These are phyloP conservation scores for Drosophila lacicola DNA, from an alignment of 2,888 invertebrate genomes.

Conservation along the genomic window DNA sequence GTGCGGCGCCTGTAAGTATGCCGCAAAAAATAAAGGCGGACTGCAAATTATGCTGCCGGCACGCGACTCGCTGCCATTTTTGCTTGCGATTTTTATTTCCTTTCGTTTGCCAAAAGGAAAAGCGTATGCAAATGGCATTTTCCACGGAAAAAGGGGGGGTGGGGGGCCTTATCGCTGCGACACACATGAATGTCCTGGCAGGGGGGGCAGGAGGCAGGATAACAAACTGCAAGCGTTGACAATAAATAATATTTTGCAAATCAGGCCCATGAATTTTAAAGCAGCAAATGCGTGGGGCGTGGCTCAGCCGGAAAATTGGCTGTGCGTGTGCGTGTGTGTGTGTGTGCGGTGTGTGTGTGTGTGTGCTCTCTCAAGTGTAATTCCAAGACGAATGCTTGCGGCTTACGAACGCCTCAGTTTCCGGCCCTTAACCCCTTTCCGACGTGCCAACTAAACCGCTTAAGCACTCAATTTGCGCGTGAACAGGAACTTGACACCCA, in stretches of 20 bases:
- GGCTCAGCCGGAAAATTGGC: constrained; percentile 3
- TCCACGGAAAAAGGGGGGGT: not conserved
- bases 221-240: constrained; percentile 64
- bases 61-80: constrained; percentile 63
- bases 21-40: constrained; percentile 28
- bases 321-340: not conserved
- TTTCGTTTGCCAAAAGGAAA: constrained; percentile 42
- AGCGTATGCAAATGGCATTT: constrained; percentile 69
- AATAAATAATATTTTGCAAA: constrained; percentile 82
- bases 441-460: constrained; percentile 79
- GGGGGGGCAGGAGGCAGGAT: not conserved
- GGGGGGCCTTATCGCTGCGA: constrained; percentile 56
- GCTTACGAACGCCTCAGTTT: constrained; percentile 67
- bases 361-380: constrained; percentile 31
- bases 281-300: constrained; percentile 36
- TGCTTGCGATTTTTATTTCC: constrained; percentile 67
- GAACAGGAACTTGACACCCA: constrained; percentile 80
- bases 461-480: constrained; percentile 81
- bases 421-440: constrained; percentile 43
- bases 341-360: constrained; percentile 1
- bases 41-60: constrained; percentile 69
- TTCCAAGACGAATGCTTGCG: constrained; percentile 57
- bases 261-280: constrained; percentile 67
- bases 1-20: constrained; percentile 60
- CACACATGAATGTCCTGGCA: constrained; percentile 46